Conservation (phyloP, 2,888 invertebrate species). For the Chymomyza caudatula region DNA sequence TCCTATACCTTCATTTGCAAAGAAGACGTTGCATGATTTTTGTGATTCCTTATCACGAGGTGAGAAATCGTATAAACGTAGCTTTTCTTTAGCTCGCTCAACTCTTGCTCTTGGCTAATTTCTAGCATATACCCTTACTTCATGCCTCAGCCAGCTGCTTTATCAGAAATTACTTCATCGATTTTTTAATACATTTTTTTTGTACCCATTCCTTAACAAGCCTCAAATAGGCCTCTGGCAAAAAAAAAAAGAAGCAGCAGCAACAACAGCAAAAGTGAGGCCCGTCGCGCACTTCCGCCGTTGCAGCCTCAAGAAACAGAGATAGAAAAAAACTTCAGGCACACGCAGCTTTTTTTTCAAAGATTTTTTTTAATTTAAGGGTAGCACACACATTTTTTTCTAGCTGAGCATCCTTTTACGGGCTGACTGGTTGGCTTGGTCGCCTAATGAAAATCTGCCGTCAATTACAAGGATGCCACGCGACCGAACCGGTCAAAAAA, state of each 20-base stretch:
- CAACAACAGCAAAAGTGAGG: slow-evolving; percentile 32
- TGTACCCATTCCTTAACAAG: slow-evolving; percentile 33
- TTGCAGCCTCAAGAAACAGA: slow-evolving; percentile 5
- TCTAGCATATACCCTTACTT: not conserved
- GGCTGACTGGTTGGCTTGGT: slow-evolving; percentile 33
- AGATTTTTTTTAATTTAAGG: slow-evolving; percentile 55
- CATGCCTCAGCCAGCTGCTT: slow-evolving; percentile 20
- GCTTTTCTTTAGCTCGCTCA: not conserved
- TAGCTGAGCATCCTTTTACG: slow-evolving; percentile 49
- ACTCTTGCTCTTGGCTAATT: slow-evolving; percentile 43
- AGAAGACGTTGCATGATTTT: too few species aligned
- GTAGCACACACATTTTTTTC: slow-evolving; percentile 44
- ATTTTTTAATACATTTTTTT: slow-evolving; percentile 42
- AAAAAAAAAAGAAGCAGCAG: slow-evolving; percentile 17
- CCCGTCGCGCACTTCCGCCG: slow-evolving; percentile 54
- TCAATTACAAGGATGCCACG: slow-evolving; percentile 63
- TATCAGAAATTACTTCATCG: slow-evolving; percentile 59
- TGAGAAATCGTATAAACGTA: not conserved
- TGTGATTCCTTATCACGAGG: not conserved
- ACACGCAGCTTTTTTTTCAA: slow-evolving; percentile 55
- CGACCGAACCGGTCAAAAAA: slow-evolving; percentile 30
- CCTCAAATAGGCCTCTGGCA: slow-evolving; percentile 57
- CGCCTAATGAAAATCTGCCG: slow-evolving; percentile 59
- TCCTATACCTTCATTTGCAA: too few species aligned
- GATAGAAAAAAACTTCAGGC: slow-evolving; percentile 43